These are phyloP conservation scores for Rhombomys opimus DNA, from an alignment of 2,113 vertebrate species.

Conservation along the genomic window DNA sequence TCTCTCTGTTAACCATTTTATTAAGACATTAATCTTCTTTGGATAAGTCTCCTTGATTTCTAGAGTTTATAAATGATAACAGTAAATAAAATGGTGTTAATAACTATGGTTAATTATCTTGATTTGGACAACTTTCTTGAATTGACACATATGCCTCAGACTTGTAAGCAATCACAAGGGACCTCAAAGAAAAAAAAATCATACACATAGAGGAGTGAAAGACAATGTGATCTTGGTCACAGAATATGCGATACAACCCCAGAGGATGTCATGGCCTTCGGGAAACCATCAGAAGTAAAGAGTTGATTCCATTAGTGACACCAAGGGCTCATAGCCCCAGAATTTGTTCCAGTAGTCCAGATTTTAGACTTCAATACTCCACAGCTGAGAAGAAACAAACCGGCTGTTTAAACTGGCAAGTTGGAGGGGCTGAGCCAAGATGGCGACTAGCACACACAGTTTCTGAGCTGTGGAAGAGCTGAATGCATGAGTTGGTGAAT, in stretches of 20 bases:
- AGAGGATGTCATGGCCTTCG: not conserved
- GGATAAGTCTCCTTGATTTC: not conserved
- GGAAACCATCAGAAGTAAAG: not conserved
- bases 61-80: not conserved
- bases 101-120: not conserved
- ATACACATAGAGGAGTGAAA: not conserved
- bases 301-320: not conserved
- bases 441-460: too few species aligned
- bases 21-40: not conserved
- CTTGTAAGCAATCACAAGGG: not conserved
- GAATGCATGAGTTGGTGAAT: too few species aligned
- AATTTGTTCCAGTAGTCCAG: not conserved
- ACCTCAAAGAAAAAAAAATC: not conserved
- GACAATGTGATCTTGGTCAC: not conserved
- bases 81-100: not conserved
- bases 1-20: not conserved
- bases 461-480: too few species aligned
- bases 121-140: not conserved
- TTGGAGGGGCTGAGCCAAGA: too few species aligned
- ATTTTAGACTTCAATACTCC: not conserved
- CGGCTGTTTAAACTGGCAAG: not conserved
- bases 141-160: not conserved
- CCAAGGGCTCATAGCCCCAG: not conserved
- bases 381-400: not conserved
- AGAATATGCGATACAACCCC: not conserved